Percentiles rank a stretch among this genome's conserved stretches.
Conservation (phyloP, 2,797 vertebrate species). For the Paguma larvata region DNA sequence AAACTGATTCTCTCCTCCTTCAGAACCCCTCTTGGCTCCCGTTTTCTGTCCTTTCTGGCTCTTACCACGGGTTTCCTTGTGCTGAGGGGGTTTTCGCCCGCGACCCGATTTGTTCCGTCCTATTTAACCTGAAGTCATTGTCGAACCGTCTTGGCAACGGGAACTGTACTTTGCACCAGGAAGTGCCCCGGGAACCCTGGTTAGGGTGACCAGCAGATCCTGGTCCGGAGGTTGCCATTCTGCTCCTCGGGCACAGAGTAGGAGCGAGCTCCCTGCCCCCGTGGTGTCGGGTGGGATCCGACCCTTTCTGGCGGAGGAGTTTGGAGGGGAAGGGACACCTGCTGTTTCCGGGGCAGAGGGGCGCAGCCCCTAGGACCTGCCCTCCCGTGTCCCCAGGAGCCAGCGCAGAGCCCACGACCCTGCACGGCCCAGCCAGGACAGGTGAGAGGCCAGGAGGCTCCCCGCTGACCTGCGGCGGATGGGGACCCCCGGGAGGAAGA, state of each 20-base stretch:
- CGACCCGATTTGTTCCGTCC: background rate
- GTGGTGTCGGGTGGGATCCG: too few relatives aligned
- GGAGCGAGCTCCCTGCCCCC: background rate
- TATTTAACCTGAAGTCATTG: background rate
- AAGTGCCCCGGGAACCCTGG: rapidly evolving
- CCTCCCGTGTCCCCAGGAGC: background rate
- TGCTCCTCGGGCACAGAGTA: background rate
- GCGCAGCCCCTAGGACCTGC: background rate
- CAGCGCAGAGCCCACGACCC: background rate
- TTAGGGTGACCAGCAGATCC: background rate
- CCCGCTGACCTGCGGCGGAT: too few relatives aligned
- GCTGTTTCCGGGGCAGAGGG: background rate
- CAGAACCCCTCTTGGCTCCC: background rate
- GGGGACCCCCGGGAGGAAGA: background rate
- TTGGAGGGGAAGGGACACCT: background rate
- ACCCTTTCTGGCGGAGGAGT: background rate
- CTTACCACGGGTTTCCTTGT: background rate
- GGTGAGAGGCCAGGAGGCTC: too few relatives aligned
- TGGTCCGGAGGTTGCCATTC: rapidly evolving
- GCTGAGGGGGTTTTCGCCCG: background rate
- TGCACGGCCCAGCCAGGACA: too few relatives aligned
- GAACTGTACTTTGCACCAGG: background rate
- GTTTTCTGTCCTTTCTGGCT: background rate
- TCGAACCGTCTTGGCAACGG: background rate
- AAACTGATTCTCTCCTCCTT: background rate